These are phyloP conservation scores for Gnathonemus echidnorhynchus DNA, from an alignment of 2,113 vertebrate species.

Conservation along the genomic window DNA sequence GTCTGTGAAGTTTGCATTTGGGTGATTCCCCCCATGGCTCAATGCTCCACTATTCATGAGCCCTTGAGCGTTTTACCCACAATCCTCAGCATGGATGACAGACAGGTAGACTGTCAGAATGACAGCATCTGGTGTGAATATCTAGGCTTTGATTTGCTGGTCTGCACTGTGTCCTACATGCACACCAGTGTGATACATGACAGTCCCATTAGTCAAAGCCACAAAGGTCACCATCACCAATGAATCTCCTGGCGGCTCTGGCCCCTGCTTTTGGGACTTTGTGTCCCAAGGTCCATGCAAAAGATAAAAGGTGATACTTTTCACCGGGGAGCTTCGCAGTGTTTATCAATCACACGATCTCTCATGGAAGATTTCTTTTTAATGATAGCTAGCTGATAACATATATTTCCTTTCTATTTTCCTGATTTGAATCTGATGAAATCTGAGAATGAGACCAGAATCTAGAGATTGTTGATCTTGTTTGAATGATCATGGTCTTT, in stretches of 20 bases:
- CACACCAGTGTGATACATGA: neutral
- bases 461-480: neutral
- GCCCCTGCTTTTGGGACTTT: neutral
- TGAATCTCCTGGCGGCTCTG: neutral
- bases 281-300: neutral
- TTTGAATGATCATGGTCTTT: neutral
- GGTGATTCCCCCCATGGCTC: neutral
- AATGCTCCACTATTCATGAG: neutral
- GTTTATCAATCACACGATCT: neutral
- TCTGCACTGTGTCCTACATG: neutral
- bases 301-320: neutral
- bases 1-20: neutral
- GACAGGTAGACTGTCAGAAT: neutral
- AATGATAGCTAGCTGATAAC: neutral
- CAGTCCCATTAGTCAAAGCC: slow-evolving; percentile 2
- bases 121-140: neutral
- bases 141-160: neutral
- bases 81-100: neutral
- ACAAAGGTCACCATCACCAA: neutral
- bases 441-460: neutral
- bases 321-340: neutral
- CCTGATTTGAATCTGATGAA: neutral
- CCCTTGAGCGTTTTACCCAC: neutral
- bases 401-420: neutral
- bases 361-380: neutral